Conservation (phyloP, 1,140 invertebrate species). For the Papilio polytes region DNA sequence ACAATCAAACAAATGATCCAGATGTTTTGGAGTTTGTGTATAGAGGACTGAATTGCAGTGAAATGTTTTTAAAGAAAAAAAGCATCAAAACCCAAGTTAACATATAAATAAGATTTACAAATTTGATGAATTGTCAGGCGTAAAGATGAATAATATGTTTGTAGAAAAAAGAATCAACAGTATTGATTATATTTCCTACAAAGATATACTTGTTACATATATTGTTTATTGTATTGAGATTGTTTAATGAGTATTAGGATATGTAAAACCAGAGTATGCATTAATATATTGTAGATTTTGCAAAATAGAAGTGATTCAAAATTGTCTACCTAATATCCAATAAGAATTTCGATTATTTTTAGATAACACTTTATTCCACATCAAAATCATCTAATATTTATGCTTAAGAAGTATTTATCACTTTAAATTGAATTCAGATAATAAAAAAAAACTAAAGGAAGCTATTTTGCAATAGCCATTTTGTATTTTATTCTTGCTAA, state of each 20-base stretch:
- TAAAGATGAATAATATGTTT: background rate
- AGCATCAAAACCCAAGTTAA: background rate
- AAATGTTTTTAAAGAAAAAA: background rate
- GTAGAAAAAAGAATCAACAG: background rate
- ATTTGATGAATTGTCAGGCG: background rate
- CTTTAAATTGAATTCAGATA: background rate
- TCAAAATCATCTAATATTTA: background rate
- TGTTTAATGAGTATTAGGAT: too few species aligned
- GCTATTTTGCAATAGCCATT: background rate
- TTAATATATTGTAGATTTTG: too few species aligned
- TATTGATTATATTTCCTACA: conserved; percentile 13
- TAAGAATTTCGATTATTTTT: background rate
- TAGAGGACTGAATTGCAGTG: background rate
- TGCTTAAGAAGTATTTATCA: background rate
- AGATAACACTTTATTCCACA: background rate
- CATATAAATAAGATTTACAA: background rate
- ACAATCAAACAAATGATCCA: background rate
- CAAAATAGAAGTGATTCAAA: too few species aligned
- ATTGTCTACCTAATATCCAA: background rate
- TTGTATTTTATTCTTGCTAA: background rate
- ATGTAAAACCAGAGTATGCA: background rate
- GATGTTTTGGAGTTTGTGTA: background rate
- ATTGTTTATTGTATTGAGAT: background rate
- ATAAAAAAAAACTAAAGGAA: background rate
- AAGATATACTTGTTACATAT: conserved; percentile 1